These are phyloP conservation scores for Aporrectodea caliginosa DNA, from an alignment of 1,140 invertebrate genomes.

Conservation along the genomic window DNA sequence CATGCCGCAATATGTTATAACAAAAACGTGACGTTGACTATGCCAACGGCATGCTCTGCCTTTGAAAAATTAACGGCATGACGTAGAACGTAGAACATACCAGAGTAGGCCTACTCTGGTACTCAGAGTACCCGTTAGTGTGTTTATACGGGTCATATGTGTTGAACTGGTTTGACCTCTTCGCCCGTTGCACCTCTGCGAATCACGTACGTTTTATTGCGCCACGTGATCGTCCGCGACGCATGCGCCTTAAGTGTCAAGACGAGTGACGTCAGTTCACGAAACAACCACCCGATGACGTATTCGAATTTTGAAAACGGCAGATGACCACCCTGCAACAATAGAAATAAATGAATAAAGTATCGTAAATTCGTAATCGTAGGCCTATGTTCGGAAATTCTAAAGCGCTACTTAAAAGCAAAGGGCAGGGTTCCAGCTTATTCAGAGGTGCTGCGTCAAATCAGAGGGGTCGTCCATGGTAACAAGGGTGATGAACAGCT, in stretches of 20 bases:
- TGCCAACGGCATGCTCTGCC: no score
- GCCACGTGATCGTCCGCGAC: conserved; percentile 84
- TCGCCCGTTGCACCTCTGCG: conserved; percentile 80
- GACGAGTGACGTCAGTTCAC: conserved; percentile 83
- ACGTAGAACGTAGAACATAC: no score
- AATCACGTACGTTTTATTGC: conserved; percentile 79
- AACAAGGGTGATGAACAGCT: no score
- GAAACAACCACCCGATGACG: conserved; percentile 89
- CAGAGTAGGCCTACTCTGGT: no score
- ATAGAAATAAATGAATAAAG: conserved; percentile 42
- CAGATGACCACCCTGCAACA: conserved; percentile 76
- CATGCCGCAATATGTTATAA: no score
- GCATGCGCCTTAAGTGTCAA: conserved; percentile 77
- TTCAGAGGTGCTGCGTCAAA: no score
- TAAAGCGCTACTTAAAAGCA: conserved; percentile 21
- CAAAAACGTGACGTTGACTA: no score
- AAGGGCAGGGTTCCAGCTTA: no score
- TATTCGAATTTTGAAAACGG: conserved; percentile 96
- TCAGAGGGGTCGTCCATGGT: no score
- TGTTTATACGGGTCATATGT: no score
- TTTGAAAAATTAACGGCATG: no score
- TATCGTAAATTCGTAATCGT: conserved; percentile 34
- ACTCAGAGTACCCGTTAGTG: no score
- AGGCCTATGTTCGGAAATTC: conserved; percentile 1
- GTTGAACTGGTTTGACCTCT: conserved; percentile 38